Evolutionary conservation across 92 coral and sea anemone species (phyloP), one percentile per base, ranked within the genome.

Genomic region (Nematostella vectensis): DNA sequence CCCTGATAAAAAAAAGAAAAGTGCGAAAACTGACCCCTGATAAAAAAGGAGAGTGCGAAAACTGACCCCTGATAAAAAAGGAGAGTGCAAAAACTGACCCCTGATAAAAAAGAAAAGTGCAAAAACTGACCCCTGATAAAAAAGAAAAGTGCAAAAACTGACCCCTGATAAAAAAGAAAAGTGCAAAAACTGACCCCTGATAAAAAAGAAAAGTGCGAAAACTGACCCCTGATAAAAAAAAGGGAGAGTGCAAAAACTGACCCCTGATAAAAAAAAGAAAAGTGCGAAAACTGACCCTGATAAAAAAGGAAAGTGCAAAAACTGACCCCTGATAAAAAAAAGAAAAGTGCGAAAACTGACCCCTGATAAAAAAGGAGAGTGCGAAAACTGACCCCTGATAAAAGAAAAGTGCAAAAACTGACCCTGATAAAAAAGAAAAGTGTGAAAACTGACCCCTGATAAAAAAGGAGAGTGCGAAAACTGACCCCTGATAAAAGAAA

Each of bases 281-380:
- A 37, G 26, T 16, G 20, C 47, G 30, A 17, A 29, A 33, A 22
- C 0, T 16, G 27, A 48, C 19, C 24, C 37, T 13, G 1, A 36
- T 11, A 22, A 25, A 26, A 3, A 15, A 6, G 40, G 40, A 6
- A 9, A 26, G 23, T 48, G 3, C 61, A 81, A n/a, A n/a, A n/a
- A n/a, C n/a, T n/a, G n/a, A n/a, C n/a, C n/a, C n/a, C n/a, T n/a
- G n/a, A n/a, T n/a, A n/a, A n/a, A n/a, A n/a, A n/a, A n/a, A n/a
- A n/a, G n/a, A n/a, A 23, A 61, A 11, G n/a, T 3, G 31, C 54
- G 18, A 47, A 57, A 17, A 22, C n/a, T 16, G 52, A 59, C 24
- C 27, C 39, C n/a, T 19, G 26, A 24, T 47, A 29, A 28, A 22
- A 62, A 47, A 11, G 10, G 3, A 2, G 20, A 37, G 26, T 16